Conservation (phyloP, 2,888 invertebrate genomes). For the Polydrusus pterygomalis region DNA sequence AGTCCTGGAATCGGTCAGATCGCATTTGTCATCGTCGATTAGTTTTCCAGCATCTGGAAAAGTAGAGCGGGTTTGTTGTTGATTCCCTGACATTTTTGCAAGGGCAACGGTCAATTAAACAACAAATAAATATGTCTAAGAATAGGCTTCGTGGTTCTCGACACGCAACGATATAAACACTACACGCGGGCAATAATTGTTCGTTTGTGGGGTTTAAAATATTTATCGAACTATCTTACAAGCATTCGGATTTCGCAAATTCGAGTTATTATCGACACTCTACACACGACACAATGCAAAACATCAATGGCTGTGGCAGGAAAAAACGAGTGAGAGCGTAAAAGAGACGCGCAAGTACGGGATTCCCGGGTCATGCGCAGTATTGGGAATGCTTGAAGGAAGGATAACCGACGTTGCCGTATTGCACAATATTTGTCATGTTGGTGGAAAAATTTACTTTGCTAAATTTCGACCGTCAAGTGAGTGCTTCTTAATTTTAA, state of each 20-base stretch:
- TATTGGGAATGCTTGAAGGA: not conserved
- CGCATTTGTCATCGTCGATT: slow-evolving; percentile 63
- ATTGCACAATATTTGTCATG: not conserved
- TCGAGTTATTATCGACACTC: slow-evolving; percentile 27
- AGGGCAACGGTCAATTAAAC: slow-evolving; percentile 51
- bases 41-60: slow-evolving; percentile 66
- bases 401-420: slow-evolving; percentile 29
- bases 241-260: slow-evolving; percentile 55
- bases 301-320: slow-evolving; percentile 36
- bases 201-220: slow-evolving; percentile 36
- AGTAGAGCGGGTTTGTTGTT: slow-evolving; percentile 51
- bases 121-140: slow-evolving; percentile 42
- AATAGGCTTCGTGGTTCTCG: not conserved
- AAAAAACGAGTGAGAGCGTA: slow-evolving; percentile 60
- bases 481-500: too few relatives aligned
- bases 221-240: slow-evolving; percentile 15
- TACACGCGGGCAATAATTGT: slow-evolving; percentile 23
- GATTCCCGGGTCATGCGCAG: slow-evolving; percentile 68
- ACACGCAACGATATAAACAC: slow-evolving; percentile 28
- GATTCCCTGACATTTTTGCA: slow-evolving; percentile 58
- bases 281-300: slow-evolving; percentile 39
- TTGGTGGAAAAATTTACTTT: not conserved
- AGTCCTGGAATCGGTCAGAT: slow-evolving; percentile 61
- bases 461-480: too few relatives aligned
- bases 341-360: slow-evolving; percentile 61